Percentiles rank a stretch among this genome's conserved stretches.
These are phyloP conservation scores for Mastomys natalensis DNA, from an alignment of 2,113 vertebrate species.

Conservation along the genomic window DNA sequence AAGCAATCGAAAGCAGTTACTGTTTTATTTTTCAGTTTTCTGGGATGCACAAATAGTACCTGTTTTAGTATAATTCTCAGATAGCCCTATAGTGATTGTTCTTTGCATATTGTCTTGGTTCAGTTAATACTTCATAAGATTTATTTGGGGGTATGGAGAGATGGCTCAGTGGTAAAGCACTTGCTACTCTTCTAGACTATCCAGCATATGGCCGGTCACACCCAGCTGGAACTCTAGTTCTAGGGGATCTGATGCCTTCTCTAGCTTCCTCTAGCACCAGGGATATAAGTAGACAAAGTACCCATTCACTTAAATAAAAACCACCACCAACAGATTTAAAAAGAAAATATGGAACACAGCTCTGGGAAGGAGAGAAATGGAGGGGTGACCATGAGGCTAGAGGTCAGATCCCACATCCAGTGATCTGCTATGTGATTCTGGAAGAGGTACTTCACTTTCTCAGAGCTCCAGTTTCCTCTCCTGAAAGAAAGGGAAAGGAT, in stretches of 20 bases:
- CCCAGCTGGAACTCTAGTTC: background rate
- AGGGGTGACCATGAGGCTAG: background rate
- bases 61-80: background rate
- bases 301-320: background rate
- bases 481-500: background rate
- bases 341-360: background rate
- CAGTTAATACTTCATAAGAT: slow-evolving; percentile 11
- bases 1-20: background rate
- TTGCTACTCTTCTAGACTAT: background rate
- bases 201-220: background rate
- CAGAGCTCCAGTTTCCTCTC: background rate
- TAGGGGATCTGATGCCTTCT: background rate
- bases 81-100: background rate
- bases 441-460: background rate
- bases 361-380: background rate
- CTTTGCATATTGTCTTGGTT: background rate
- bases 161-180: background rate
- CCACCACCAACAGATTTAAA: background rate
- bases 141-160: background rate
- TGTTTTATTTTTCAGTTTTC: slow-evolving; percentile 45
- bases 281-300: background rate
- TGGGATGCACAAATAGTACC: background rate
- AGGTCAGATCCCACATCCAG: background rate
- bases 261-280: background rate
- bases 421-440: background rate